phyloP scores from a whole-genome alignment of 2,797 vertebrate species.

The Crypturellus tataupa region DNA sequence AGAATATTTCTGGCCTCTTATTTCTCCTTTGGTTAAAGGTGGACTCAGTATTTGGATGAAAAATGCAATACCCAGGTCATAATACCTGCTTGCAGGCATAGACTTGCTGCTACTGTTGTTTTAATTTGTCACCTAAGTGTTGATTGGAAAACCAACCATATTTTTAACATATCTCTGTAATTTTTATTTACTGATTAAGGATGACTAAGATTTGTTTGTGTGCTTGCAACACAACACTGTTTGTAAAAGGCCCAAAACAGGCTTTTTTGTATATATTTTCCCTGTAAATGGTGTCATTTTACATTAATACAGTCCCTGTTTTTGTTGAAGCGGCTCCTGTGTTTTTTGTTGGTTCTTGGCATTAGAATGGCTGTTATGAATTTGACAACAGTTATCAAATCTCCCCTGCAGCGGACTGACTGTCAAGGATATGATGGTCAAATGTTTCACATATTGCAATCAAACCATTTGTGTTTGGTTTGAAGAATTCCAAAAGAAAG shows the following conservation, averaged over 20 bases:
- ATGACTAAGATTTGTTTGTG: not conserved
- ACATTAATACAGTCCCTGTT: not conserved
- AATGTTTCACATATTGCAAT: conserved; percentile 80
- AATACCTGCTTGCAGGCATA: not conserved
- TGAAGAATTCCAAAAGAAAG: conserved; percentile 81
- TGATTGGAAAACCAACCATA: not conserved
- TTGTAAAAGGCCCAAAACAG: not conserved
- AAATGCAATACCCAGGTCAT: accelerated
- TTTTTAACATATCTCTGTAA: conserved; percentile 20
- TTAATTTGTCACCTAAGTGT: not conserved
- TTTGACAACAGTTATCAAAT: conserved; percentile 81
- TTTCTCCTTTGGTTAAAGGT: not conserved
- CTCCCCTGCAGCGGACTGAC: conserved; percentile 73
- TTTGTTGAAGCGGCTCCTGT: conserved; percentile 44
- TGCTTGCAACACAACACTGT: not conserved
- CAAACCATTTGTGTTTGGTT: conserved; percentile 78
- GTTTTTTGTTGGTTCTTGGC: conserved; percentile 57
- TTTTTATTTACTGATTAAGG: conserved; percentile 44
- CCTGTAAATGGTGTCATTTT: conserved; percentile 39
- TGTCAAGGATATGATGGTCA: conserved; percentile 80
- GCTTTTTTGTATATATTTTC: not conserved
- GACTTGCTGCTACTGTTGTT: not conserved
- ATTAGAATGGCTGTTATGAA: conserved; percentile 77
- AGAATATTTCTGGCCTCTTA: not conserved
- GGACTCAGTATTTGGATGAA: not conserved